Evolutionary conservation across 2,888 invertebrate species (phyloP).

Genomic region (Merodon equestris): DNA sequence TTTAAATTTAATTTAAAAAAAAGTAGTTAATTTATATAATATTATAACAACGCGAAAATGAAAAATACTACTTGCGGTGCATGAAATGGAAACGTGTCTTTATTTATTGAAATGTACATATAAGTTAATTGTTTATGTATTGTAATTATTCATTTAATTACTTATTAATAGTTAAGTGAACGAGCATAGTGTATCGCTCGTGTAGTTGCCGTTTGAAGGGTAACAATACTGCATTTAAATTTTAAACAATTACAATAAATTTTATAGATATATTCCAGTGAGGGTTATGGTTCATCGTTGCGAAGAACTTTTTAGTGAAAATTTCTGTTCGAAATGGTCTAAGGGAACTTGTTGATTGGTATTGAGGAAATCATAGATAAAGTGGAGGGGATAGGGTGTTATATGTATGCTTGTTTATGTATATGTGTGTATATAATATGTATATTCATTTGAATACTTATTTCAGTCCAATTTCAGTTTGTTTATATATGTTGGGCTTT

Average conservation of each 20-base stretch:
- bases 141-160: constrained; percentile 26
- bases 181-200: too few species aligned
- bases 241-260: constrained; percentile 3
- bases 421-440: not conserved
- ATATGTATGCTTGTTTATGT: not conserved
- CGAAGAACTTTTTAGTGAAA: not conserved
- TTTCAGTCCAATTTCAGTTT: constrained; percentile 52
- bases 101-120: constrained; percentile 19
- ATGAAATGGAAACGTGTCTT: constrained; percentile 52
- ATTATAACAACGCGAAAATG: constrained; percentile 31
- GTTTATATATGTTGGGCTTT: not conserved
- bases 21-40: constrained; percentile 7
- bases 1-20: constrained; percentile 27
- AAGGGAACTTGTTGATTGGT: too few species aligned
- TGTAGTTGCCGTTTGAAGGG: constrained; percentile 59
- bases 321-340: too few species aligned
- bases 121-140: not conserved
- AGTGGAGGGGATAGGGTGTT: too few species aligned
- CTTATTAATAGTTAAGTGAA: constrained; percentile 3
- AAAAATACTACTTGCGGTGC: constrained; percentile 36
- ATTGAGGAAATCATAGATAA: too few species aligned
- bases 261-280: constrained; percentile 14
- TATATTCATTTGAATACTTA: constrained; percentile 33
- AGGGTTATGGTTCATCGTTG: not conserved
- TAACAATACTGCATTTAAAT: constrained; percentile 67